Evolutionary conservation across 2,888 invertebrate species (phyloP).

Genomic region (Diachrysia chrysitis): DNA sequence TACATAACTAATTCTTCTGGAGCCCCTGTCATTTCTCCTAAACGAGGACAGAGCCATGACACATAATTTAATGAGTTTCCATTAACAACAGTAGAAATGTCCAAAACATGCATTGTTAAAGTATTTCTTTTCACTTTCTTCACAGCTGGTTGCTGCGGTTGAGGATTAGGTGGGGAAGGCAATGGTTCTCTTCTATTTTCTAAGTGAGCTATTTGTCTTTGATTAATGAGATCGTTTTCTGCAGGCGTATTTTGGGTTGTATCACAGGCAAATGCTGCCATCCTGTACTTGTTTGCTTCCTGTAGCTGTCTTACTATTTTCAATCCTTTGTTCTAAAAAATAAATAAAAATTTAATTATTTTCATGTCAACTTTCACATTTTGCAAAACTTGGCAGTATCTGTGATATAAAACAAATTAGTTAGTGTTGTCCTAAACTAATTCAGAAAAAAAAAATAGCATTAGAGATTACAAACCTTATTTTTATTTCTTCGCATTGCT

Average conservation of each 20-base stretch:
- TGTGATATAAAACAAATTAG: not conserved
- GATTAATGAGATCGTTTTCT: constrained; percentile 86
- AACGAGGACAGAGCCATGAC: constrained; percentile 92
- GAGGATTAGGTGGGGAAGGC: constrained; percentile 73
- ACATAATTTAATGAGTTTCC: constrained; percentile 91
- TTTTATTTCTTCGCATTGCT: constrained; percentile 78
- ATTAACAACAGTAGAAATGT: constrained; percentile 92
- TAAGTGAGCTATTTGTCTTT: constrained; percentile 83
- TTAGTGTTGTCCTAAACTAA: not conserved
- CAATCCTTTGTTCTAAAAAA: constrained; percentile 85
- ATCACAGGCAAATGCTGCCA: constrained; percentile 88
- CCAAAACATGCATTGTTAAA: constrained; percentile 95
- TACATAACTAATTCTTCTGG: constrained; percentile 97
- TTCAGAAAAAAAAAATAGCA: no score
- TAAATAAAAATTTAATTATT: constrained; percentile 18
- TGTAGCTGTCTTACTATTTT: constrained; percentile 86
- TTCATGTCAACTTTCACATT: not conserved
- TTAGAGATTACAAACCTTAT: constrained; percentile 67
- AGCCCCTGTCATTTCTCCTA: constrained; percentile 91
- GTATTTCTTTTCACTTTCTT: constrained; percentile 91
- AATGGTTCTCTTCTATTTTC: constrained; percentile 80
- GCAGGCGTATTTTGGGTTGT: constrained; percentile 72
- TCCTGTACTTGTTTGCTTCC: constrained; percentile 86
- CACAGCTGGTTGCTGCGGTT: constrained; percentile 80
- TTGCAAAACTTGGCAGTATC: not conserved